Base-by-base conservation (phyloP, 2,888 invertebrate genomes). In the Aporophyla nigra region DNA sequence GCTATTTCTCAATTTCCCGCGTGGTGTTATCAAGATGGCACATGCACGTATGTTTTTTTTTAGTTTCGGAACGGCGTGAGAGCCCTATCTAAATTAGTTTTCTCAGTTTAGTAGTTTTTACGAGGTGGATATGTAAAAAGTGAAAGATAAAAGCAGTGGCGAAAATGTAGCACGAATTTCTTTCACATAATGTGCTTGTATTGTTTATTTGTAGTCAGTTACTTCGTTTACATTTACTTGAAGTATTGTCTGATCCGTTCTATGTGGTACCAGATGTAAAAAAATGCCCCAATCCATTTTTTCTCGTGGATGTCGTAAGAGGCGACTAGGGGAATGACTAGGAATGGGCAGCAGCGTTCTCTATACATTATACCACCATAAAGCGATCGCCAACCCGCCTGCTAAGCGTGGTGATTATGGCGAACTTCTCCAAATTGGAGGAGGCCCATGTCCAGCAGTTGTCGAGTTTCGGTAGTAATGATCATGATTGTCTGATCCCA, bases 31-130 rank as follows among this genome's bases (percentile, higher is more conserved):
- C 86, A 69, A 85, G 76, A 85, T 85, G 43, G 49, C 67, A 61
- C 24, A 24, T 62, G 40, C 69, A 65, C 43, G 58, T 56, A 40
- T 27, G 43, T 54, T 76, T 68, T 83, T 43, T 85, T 82, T 59
- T 71, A 65, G 61, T 56, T 81, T 61, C 12, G 33, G 7, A 69
- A 43, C 40, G 54, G 46, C 59, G 51, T 65, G 69, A 56, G 67
- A n/a, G 61, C 24, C 40, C 24, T 76, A 86, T 86, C 87, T 86
- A 75, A 86, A 86, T 84, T 84, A 84, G 76, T 70, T 86, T 77
- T 85, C 75, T 71, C 46, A 54, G 46, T 63, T 68, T 53, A 72
- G 54, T 56, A 33, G 46, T 67, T 70, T 79, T 46, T 43, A 63
- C 49, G 33, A 49, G 19, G 71, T 49, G 46, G 12, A 9, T 54